Conservation (phyloP, 2,797 vertebrate genomes). For the Clangula hyemalis region DNA sequence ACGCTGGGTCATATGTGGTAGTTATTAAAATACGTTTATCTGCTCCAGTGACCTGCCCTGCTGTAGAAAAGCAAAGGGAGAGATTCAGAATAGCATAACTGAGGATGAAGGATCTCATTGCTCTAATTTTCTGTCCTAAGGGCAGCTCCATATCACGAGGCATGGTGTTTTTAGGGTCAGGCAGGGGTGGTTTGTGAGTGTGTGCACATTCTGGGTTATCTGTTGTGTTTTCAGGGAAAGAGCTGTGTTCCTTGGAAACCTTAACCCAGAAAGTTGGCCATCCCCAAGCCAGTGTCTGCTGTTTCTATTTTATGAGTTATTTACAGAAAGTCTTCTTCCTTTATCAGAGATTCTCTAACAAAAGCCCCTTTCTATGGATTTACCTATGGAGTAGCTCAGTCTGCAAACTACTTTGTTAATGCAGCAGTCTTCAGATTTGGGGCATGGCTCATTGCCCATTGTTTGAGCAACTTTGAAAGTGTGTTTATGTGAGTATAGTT, state of each 20-base stretch:
- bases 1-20: not conserved
- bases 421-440: constrained; percentile 79
- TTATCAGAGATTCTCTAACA: constrained; percentile 66
- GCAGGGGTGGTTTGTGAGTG: not conserved
- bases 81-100: not conserved
- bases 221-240: not conserved
- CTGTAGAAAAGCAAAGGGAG: not conserved
- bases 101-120: not conserved
- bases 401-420: constrained; percentile 66
- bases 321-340: constrained; percentile 10
- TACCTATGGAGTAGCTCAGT: constrained; percentile 68
- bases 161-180: not conserved
- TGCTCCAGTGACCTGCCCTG: not conserved
- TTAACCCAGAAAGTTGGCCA: not conserved
- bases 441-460: constrained; percentile 78
- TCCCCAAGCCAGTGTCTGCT: not conserved
- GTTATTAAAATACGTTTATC: not conserved
- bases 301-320: not conserved
- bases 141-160: not conserved
- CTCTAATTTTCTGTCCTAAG: not conserved
- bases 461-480: constrained; percentile 77
- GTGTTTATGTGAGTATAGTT: constrained; percentile 78
- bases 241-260: not conserved
- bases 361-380: constrained; percentile 72
- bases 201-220: not conserved